A percentile compares a stretch with the other conserved stretches of the same genome.
Evolutionary conservation across 1,140 invertebrate genomes (phyloP).

Genomic region (Drosophila subobscura): DNA sequence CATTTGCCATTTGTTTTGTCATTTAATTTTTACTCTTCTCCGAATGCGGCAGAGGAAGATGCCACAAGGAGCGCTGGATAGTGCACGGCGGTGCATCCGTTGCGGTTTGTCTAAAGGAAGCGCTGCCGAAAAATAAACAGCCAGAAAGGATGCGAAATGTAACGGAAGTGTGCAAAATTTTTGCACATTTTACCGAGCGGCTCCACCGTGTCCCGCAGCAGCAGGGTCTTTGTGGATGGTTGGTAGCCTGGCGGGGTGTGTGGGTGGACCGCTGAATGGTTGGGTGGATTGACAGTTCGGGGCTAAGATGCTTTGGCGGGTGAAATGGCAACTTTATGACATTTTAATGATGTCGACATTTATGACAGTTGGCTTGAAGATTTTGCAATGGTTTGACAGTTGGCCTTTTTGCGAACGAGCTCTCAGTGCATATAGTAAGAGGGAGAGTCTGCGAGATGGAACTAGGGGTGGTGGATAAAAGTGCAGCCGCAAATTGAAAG

Average conservation of each 20-base stretch:
- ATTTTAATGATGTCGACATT: conserved; percentile 78
- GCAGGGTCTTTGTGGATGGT: conserved; percentile 4
- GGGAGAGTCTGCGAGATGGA: conserved; percentile 6
- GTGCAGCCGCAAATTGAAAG: conserved; percentile 32
- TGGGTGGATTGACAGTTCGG: conserved; percentile 14
- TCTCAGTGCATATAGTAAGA: conserved; percentile 3
- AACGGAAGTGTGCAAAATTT: conserved; percentile 76
- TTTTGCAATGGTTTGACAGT: conserved; percentile 64
- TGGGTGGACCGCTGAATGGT: conserved; percentile 1
- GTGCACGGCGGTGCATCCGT: conserved; percentile 57
- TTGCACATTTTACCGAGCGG: conserved; percentile 63
- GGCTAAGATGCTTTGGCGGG: conserved; percentile 16
- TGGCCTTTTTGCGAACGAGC: conserved; percentile 42
- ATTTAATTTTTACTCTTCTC: conserved; percentile 44
- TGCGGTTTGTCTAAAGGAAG: conserved; percentile 74
- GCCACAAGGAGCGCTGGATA: conserved; percentile 12
- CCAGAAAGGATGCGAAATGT: conserved; percentile 72
- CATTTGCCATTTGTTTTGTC: conserved; percentile 65
- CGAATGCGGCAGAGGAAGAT: conserved; percentile 6
- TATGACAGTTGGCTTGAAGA: conserved; percentile 71
- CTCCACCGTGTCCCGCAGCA: neutral
- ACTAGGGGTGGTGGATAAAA: neutral
- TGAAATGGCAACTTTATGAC: conserved; percentile 56
- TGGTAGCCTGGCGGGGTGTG: neutral
- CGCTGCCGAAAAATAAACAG: conserved; percentile 66